Base-by-base conservation (phyloP, 2,888 invertebrate species). In the Zygaena filipendulae region DNA sequence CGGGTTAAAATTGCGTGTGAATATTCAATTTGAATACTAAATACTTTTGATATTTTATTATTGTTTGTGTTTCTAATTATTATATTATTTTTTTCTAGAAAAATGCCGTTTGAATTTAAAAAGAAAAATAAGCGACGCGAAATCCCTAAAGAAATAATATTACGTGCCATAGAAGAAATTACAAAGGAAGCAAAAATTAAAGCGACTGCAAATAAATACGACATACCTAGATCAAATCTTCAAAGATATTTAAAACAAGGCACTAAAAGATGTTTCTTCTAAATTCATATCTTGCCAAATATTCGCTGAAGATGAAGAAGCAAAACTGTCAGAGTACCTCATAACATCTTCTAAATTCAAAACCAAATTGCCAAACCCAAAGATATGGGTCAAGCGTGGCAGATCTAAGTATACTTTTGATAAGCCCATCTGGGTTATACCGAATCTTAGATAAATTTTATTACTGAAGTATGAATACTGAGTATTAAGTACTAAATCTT, bases 251-350 rank as follows among this genome's bases (percentile, higher is more conserved):
- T 34, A 13, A 37, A 32, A 19, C 33, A 37, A 14, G 33, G 28
- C 24, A 11, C 21, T 16, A 23, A 34, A 34, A 23, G 30, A 39
- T 35, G 12, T 13, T 35, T 33, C 35, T 19, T 23, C 7, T 20
- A 35, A 22, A 33, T 35, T 30, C 25, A 31, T 31, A 35, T 13
- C 32, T 4, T 35, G 22, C 7, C 29, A 36, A 36, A 36, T 35
- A 21, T 37, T 38, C 30, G 28, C 32, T 2, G 16, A 29, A 21
- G 35, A 35, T 19, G 33, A 38, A 35, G 33, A 38, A 35, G 23
- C 27, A 33, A 30, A 35, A 32, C 10, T 31, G 12, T 27, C 29
- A 24, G 13, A 35, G 5, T 29, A 35, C 13, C 8, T 36, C 6
- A 13, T 30, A 28, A 25, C 25, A 13, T 35, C 25, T 20, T 34